Percentiles rank a stretch among this genome's conserved stretches.
Evolutionary conservation across 2,113 vertebrate genomes (phyloP).

Genomic region (Thalassoma bifasciatum): DNA sequence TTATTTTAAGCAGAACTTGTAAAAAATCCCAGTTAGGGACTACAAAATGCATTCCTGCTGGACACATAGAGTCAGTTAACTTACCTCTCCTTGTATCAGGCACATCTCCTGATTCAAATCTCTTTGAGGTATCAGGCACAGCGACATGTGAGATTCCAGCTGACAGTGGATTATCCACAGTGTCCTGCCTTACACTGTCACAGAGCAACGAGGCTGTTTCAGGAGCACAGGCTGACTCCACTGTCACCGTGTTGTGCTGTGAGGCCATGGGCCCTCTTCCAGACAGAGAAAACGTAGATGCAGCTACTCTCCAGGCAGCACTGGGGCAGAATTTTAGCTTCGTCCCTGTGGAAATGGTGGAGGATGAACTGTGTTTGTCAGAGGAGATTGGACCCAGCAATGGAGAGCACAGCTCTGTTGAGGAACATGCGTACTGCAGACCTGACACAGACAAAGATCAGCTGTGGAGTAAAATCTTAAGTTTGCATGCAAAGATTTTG

Average conservation of each 20-base stretch:
- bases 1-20: constrained; percentile 75
- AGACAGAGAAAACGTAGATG: background rate
- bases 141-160: constrained; percentile 12
- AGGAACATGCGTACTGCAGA: constrained; percentile 88
- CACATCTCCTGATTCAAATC: constrained; percentile 8
- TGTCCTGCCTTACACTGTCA: background rate
- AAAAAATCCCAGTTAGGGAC: constrained; percentile 38
- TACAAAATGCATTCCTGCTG: background rate
- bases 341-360: constrained; percentile 36
- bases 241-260: constrained; percentile 45
- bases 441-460: constrained; percentile 81
- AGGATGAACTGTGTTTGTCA: constrained; percentile 21
- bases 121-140: constrained; percentile 22
- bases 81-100: constrained; percentile 12
- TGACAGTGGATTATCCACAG: background rate
- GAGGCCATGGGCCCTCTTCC: constrained; percentile 16
- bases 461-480: constrained; percentile 88
- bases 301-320: constrained; percentile 22
- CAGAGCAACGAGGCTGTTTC: background rate
- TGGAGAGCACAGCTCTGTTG: constrained; percentile 74
- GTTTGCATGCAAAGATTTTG: constrained; percentile 86
- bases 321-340: constrained; percentile 44
- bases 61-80: constrained; percentile 12
- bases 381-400: background rate
- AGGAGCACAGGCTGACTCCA: constrained; percentile 24